A percentile compares a stretch with the other conserved stretches of the same genome.
Conservation (phyloP, 2,113 vertebrate genomes). For the Brevimyrus niger region DNA sequence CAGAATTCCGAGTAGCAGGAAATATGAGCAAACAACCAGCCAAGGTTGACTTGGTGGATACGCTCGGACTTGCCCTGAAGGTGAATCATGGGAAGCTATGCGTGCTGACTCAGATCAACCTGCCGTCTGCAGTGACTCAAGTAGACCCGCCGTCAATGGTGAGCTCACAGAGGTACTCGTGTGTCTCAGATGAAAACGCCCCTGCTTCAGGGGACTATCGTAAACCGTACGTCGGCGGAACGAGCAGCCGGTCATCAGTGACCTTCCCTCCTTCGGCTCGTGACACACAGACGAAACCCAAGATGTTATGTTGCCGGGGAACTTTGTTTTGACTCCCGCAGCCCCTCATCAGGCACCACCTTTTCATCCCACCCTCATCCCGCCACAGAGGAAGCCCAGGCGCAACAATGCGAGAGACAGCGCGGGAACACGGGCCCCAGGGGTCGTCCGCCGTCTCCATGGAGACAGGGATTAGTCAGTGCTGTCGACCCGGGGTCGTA, state of each 20-base stretch:
- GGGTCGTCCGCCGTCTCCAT: constrained; percentile 36
- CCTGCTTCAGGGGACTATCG: background rate
- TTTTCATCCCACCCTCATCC: background rate
- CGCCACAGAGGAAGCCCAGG: constrained; percentile 46
- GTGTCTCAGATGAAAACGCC: background rate
- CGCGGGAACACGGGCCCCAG: constrained; percentile 45
- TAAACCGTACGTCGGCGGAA: background rate
- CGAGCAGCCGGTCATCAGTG: background rate
- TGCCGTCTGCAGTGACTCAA: background rate
- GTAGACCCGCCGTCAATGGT: background rate
- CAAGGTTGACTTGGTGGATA: background rate
- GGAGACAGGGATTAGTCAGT: constrained; percentile 41
- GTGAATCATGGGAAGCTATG: background rate
- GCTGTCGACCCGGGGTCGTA: constrained; percentile 17
- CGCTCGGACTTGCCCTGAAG: background rate
- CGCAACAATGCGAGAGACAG: constrained; percentile 32
- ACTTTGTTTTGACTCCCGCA: background rate
- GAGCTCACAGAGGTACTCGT: background rate
- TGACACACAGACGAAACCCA: background rate
- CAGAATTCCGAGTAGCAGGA: background rate
- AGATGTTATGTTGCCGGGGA: background rate
- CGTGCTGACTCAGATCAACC: background rate
- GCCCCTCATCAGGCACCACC: background rate
- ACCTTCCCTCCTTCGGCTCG: background rate
- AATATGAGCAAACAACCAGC: background rate